Evolutionary conservation across 64 coral and sea anemone genomes (phyloP).

Genomic region (Dendrophyllia cribrosa): DNA sequence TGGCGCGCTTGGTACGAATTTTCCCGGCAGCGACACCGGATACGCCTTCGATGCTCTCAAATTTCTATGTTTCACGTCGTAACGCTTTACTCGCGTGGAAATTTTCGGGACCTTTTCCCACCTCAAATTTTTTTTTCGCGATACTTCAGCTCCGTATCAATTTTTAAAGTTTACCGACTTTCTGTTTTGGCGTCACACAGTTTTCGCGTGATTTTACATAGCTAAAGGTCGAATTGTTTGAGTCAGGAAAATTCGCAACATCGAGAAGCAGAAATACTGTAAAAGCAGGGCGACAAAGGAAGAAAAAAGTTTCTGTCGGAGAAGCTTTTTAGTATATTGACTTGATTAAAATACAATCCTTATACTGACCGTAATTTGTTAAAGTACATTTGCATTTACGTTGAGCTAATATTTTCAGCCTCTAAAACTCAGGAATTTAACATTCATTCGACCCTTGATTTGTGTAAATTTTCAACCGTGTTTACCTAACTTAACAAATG

Average conservation of each 20-base stretch:
- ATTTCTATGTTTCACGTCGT: not conserved
- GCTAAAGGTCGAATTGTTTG: too few species aligned
- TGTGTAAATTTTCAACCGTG: too few species aligned
- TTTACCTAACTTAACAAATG: not conserved
- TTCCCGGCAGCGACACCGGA: not conserved
- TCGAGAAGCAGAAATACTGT: too few species aligned
- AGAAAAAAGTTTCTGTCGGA: not conserved
- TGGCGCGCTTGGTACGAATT: slow-evolving; percentile 10
- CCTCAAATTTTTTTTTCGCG: too few species aligned
- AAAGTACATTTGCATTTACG: not conserved
- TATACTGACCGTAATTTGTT: not conserved
- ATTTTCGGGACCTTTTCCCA: not conserved
- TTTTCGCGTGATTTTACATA: too few species aligned
- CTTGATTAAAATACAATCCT: not conserved
- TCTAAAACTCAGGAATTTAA: not conserved
- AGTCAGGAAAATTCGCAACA: too few species aligned
- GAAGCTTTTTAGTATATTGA: not conserved
- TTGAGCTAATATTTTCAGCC: not conserved
- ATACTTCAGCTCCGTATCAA: too few species aligned
- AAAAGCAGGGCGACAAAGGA: too few species aligned
- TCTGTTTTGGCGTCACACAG: too few species aligned
- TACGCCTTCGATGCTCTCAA: not conserved
- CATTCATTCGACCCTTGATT: not conserved
- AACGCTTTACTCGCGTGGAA: too few species aligned
- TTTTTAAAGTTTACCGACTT: too few species aligned